Base-by-base conservation (phyloP, 2,113 vertebrate genomes). In the Salvelinus fontinalis region DNA sequence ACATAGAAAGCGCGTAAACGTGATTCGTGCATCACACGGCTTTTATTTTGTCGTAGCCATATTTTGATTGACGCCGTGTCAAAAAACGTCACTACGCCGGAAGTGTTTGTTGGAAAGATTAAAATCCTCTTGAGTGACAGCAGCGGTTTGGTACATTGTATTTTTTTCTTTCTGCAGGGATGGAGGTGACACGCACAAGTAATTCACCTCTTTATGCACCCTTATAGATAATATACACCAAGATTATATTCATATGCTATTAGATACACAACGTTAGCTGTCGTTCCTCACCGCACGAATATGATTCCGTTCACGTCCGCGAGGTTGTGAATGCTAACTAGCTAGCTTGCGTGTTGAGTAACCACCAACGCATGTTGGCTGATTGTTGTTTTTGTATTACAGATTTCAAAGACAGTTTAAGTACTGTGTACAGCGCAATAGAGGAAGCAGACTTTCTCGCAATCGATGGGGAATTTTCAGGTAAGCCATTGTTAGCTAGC, bases 401-500 rank as follows among this genome's bases (percentile, higher is more conserved):
- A 99, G 98, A 97, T 96, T 99, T 95, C 96, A 99, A 99, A 91
- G 95, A 94, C 78, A 91, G 91, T 76, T 93, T 99, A 71, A 92
- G 73, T 51, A 87, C 92, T 72, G 94, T 99, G 24, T 96, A 93
- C 82, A 91, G 94, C 76, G 97, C 98, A 0, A 91, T 99, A 79
- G 94, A 98, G 29, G 97, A 99, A 76, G 96, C 98, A 0, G 98
- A 99, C 87, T 99, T 99, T 78, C 90, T 99, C 75, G 97, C 97
- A 77, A 98, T 99, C 74, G 98, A 99, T 87, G 98, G 98, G 51
- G 98, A 99, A 80, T 99, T 99, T 91, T 98, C 98, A 95, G 98
- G 98, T 99, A 90, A 22, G 16, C 5, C 12, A 2, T 31, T 2
- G 4, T 9, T 1, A 8, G 22, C 1, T 18, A 75, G 1, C 27